phyloP scores from a whole-genome alignment of 2,888 invertebrate species.

The Lapara coniferarum region DNA sequence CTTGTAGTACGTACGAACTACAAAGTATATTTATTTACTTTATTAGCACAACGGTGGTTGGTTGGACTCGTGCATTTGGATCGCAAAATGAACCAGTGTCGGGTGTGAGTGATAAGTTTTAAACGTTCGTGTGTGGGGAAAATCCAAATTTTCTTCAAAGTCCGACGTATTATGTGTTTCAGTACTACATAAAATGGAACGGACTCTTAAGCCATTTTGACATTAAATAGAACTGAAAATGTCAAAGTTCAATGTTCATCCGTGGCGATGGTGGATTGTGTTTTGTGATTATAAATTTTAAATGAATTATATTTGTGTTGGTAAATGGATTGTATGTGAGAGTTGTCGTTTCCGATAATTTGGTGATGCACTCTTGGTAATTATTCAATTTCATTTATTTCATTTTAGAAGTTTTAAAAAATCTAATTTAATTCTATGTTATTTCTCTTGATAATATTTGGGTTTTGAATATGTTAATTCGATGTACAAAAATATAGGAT shows the following conservation, averaged over 20 bases:
- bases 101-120: neutral
- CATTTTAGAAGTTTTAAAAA: neutral
- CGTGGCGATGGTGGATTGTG: slow-evolving; percentile 31
- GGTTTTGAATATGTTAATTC: no score
- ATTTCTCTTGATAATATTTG: no score
- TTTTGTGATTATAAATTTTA: slow-evolving; percentile 23
- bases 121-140: neutral
- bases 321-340: slow-evolving; percentile 22
- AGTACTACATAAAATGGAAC: slow-evolving; percentile 57
- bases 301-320: slow-evolving; percentile 22
- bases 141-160: neutral
- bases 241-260: slow-evolving; percentile 83
- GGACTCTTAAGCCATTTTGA: slow-evolving; percentile 59
- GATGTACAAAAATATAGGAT: no score
- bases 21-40: slow-evolving; percentile 51
- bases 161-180: slow-evolving; percentile 2
- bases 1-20: slow-evolving; percentile 37
- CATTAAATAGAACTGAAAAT: slow-evolving; percentile 61
- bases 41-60: slow-evolving; percentile 25
- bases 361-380: slow-evolving; percentile 22
- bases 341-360: neutral
- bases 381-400: neutral
- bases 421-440: no score
- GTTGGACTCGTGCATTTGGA: slow-evolving; percentile 3
- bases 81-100: neutral